phyloP scores from a whole-genome alignment of 37 sponge, comb jelly and placozoan genomes.

The Tethya wilhelma region DNA sequence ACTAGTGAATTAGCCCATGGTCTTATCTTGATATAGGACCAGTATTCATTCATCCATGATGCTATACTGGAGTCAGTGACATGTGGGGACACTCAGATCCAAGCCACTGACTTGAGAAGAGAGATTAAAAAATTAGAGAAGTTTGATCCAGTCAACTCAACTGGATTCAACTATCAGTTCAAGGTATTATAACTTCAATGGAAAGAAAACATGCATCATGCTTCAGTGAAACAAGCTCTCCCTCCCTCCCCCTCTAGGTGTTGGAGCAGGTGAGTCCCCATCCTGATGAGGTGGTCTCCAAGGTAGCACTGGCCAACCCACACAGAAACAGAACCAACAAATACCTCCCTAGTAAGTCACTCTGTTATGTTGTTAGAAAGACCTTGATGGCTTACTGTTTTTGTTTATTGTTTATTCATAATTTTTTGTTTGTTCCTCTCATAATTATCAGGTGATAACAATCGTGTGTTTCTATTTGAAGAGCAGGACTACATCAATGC shows the following conservation, averaged over 20 bases:
- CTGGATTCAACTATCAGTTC: conserved; percentile 69
- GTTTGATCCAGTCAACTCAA: conserved; percentile 10
- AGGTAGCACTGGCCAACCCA: conserved; percentile 16
- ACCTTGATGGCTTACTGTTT: no score
- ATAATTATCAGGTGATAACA: conserved; percentile 35
- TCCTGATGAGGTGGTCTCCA: conserved; percentile 14
- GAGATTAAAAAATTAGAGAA: conserved; percentile 11
- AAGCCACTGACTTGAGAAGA: conserved; percentile 1
- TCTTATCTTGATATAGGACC: conserved; percentile 31
- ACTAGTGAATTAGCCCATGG: no score
- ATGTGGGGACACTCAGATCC: conserved; percentile 59
- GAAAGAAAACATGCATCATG: no score
- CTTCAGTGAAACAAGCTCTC: no score
- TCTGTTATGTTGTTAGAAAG: no score
- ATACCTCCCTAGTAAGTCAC: conserved; percentile 30
- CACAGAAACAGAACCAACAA: conserved; percentile 33
- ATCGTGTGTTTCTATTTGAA: conserved; percentile 48
- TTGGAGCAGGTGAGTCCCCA: conserved; percentile 50
- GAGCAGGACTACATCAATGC: conserved; percentile 72
- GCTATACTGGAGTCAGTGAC: conserved; percentile 56
- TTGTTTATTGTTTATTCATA: no score
- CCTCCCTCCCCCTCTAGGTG: no score
- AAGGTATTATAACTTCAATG: conserved; percentile 30
- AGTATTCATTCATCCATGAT: conserved; percentile 61
- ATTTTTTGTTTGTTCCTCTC: no score